Percentiles rank a stretch among this genome's conserved stretches.
phyloP scores from a whole-genome alignment of 1,140 invertebrate species.

The Nebria ingens region DNA sequence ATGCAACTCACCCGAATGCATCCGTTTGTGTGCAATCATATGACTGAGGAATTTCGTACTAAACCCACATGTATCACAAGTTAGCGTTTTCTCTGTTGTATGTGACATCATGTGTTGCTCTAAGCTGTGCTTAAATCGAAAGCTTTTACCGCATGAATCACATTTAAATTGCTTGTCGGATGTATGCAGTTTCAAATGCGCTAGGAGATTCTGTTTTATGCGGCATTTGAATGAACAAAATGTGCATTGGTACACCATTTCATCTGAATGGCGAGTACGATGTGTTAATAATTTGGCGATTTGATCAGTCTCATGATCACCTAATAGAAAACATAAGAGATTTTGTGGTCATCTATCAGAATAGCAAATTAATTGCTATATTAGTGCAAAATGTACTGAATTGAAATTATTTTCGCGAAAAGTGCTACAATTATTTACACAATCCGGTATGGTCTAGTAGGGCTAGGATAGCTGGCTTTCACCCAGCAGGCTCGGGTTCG shows the following conservation, averaged over 20 bases:
- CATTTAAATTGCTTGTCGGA: constrained; percentile 32
- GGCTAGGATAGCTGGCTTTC: too few relatives aligned
- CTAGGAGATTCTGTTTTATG: constrained; percentile 42
- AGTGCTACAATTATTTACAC: background rate
- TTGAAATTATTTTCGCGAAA: too few relatives aligned
- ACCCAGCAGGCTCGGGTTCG: too few relatives aligned
- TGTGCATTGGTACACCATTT: constrained; percentile 34
- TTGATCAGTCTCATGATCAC: constrained; percentile 27
- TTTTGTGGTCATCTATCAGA: too few relatives aligned
- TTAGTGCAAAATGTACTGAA: too few relatives aligned
- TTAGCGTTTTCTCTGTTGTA: constrained; percentile 41
- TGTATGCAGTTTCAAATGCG: constrained; percentile 32
- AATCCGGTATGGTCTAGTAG: background rate
- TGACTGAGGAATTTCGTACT: constrained; percentile 57
- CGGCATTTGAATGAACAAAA: constrained; percentile 40
- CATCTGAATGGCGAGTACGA: constrained; percentile 30
- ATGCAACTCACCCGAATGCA: constrained; percentile 43
- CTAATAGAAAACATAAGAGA: too few relatives aligned
- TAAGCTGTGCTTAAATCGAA: constrained; percentile 37
- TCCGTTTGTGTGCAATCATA: constrained; percentile 51
- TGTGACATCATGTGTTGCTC: constrained; percentile 49
- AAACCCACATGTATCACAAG: constrained; percentile 54
- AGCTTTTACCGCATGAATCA: constrained; percentile 31
- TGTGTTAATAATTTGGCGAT: constrained; percentile 31
- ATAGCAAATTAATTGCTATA: too few relatives aligned